Evolutionary conservation across 37 sponge, comb jelly and placozoan species (phyloP), one percentile per base, ranked within the genome.

Genomic region (Diacarnus erythraeanus): DNA sequence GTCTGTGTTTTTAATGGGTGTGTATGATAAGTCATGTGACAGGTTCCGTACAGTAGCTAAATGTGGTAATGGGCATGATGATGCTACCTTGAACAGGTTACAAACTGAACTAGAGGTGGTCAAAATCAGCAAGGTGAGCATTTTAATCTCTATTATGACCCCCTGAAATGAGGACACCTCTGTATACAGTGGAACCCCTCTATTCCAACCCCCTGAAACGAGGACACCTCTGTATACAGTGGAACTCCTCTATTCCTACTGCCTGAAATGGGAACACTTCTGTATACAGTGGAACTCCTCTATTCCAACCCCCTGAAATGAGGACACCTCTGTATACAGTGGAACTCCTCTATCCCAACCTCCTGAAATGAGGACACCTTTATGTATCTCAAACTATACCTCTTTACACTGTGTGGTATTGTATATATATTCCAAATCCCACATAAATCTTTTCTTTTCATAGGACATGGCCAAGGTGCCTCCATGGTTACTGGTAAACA

Each of bases 1-100:
- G 92, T 98, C 99, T 25, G 96, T 96, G 39, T 98, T 95, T 69
- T 79, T 98, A 71, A 98, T 98, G 99, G 99, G 99, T 29, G 80
- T 91, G 31, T 96, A 93, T 44, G 97, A 94, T 47, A 41, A 79
- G 43, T 77, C 88, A 1, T 51, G 83, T 31, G 71, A 77, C 40
- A 76, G 58, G 68, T 98, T 93, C 95, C 67, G 89, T 23, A 98
- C 99, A 1, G 99, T 98, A 38, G 89, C 90, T 72, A 98, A 95
- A 84, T 90, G 92, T 87, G 99, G 99, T 22, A 98, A 98, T 68
- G 99, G 99, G 0, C 94, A 94, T 65, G 99, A 98, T 63, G 99
- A 98, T 64, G 88, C 92, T 18, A 91, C 92, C 25, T 73, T 98
- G 12, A 67, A 61, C 42, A 86, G 72, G 70, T 80, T 95, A 5